Conservation (phyloP, 1,140 invertebrate genomes). For the Calliopsis andreniformis region DNA sequence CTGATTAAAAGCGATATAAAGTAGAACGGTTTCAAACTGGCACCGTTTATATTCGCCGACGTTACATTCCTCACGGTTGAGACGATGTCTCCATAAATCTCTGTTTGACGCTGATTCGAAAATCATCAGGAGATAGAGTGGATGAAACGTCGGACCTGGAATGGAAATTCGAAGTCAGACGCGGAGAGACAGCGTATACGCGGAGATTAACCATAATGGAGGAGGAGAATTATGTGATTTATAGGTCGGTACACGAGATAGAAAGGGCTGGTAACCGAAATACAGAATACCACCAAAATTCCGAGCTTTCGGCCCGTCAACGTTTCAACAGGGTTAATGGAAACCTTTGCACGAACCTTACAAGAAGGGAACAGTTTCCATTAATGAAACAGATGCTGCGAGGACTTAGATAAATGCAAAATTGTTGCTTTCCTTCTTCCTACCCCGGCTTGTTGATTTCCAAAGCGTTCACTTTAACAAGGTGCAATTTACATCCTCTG, state of each 20-base stretch:
- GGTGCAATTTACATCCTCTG: neutral
- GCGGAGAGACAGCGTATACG: slow-evolving; percentile 20
- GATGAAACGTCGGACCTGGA: slow-evolving; percentile 27
- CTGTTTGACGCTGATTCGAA: slow-evolving; percentile 13
- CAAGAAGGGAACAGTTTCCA: neutral
- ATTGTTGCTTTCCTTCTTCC: slow-evolving; percentile 14
- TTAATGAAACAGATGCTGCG: slow-evolving; percentile 20
- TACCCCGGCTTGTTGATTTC: neutral
- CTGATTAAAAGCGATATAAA: neutral
- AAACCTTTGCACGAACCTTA: slow-evolving; percentile 15
- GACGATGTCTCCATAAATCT: slow-evolving; percentile 3
- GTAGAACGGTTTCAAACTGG: neutral
- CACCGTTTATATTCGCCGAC: neutral
- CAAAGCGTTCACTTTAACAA: no score
- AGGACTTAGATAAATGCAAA: slow-evolving; percentile 20
- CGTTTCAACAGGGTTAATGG: slow-evolving; percentile 7
- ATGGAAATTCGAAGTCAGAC: slow-evolving; percentile 43
- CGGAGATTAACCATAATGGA: slow-evolving; percentile 38
- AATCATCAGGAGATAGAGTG: slow-evolving; percentile 34
- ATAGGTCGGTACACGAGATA: slow-evolving; percentile 14
- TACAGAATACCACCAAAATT: slow-evolving; percentile 19
- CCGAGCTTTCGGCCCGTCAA: slow-evolving; percentile 8
- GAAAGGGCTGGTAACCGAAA: neutral
- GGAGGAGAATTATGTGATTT: slow-evolving; percentile 50
- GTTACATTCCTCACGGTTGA: neutral